Conservation (phyloP, 2,797 vertebrate species). For the Triplophysa yarkandensis region DNA sequence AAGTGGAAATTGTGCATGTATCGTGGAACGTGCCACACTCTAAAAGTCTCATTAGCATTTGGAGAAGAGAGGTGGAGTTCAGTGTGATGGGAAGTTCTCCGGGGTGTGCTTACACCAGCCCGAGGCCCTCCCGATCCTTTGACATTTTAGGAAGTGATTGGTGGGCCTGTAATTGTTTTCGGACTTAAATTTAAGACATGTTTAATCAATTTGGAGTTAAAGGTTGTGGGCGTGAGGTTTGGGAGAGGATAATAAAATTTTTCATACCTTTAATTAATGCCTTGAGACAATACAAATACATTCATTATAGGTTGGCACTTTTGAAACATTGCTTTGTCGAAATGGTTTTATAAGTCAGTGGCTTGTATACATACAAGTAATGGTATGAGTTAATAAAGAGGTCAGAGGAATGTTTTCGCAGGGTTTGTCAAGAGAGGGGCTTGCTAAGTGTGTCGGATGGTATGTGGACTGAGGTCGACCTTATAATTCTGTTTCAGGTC, state of each 20-base stretch:
- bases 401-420: background rate
- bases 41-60: conserved; percentile 39
- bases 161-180: conserved; percentile 24
- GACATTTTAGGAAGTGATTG: conserved; percentile 10
- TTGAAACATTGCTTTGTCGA: background rate
- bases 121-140: background rate
- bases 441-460: background rate
- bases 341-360: background rate
- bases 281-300: background rate
- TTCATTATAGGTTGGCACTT: background rate
- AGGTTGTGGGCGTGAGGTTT: background rate
- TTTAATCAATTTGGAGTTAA: conserved; percentile 7
- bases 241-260: background rate
- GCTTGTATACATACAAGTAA: background rate
- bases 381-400: background rate
- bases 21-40: conserved; percentile 8
- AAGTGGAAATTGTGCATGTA: conserved; percentile 21
- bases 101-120: background rate
- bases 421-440: background rate
- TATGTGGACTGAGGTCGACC: background rate
- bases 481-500: background rate
- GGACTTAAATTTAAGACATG: conserved; percentile 13
- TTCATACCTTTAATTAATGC: background rate
- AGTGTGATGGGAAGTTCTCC: conserved; percentile 1
- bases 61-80: background rate